Conservation (phyloP, 2,797 vertebrate species). For the Lagodon rhomboides region DNA sequence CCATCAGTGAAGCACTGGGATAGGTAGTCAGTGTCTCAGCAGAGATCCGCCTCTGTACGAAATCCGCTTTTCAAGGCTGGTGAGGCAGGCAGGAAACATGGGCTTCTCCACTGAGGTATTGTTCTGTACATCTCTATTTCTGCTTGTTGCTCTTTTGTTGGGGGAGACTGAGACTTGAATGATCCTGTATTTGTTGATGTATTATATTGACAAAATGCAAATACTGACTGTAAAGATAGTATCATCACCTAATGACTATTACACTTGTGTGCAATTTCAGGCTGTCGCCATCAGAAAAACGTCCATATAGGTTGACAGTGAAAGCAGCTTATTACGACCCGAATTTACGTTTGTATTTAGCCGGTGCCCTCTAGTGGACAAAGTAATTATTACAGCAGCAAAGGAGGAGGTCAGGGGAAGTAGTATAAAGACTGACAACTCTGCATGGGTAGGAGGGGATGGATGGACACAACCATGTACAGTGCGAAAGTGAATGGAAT, state of each 20-base stretch:
- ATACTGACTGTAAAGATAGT: neutral
- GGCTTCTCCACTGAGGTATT: slow-evolving; percentile 52
- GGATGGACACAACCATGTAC: no score
- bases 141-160: slow-evolving; percentile 9
- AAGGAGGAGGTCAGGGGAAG: no score
- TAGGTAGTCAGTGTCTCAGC: slow-evolving; percentile 55
- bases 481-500: no score
- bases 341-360: no score
- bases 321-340: no score
- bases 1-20: slow-evolving; percentile 69
- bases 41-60: slow-evolving; percentile 37
- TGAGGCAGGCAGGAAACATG: slow-evolving; percentile 32
- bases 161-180: neutral
- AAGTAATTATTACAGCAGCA: no score
- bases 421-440: no score
- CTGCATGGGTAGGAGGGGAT: no score
- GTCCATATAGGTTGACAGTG: no score
- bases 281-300: no score
- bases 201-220: neutral
- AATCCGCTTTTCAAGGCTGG: slow-evolving; percentile 30
- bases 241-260: neutral
- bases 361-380: no score
- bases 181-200: neutral
- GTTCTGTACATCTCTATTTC: slow-evolving; percentile 41
- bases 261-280: neutral